Evolutionary conservation across 2,113 vertebrate genomes (phyloP).

Genomic region (Felis catus): F.catus_Fca126_mat1.0 CM031424.1:92639001-92639500

Average conservation of each 20-base stretch:
- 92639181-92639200: not conserved
- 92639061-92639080: accelerated
- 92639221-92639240: slow-evolving; percentile 90
- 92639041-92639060: too few relatives aligned
- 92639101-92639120: accelerated
- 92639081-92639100: accelerated
- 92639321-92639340: slow-evolving; percentile 90
- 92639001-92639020: too few relatives aligned
- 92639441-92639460: slow-evolving; percentile 84
- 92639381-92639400: slow-evolving; percentile 89
- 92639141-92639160: accelerated
- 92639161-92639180: accelerated
- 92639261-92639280: slow-evolving; percentile 94
- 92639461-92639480: slow-evolving; percentile 83
- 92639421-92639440: slow-evolving; percentile 93
- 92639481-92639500: not conserved
- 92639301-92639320: slow-evolving; percentile 88
- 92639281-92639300: slow-evolving; percentile 88
- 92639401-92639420: slow-evolving; percentile 89
- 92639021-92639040: not conserved
- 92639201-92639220: slow-evolving; percentile 97
- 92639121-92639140: not conserved
- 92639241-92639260: slow-evolving; percentile 90
- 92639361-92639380: slow-evolving; percentile 72
- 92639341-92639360: slow-evolving; percentile 88